Evolutionary conservation across 2,113 vertebrate genomes (phyloP).

Genomic region (Pyxicephalus adspersus): DNA sequence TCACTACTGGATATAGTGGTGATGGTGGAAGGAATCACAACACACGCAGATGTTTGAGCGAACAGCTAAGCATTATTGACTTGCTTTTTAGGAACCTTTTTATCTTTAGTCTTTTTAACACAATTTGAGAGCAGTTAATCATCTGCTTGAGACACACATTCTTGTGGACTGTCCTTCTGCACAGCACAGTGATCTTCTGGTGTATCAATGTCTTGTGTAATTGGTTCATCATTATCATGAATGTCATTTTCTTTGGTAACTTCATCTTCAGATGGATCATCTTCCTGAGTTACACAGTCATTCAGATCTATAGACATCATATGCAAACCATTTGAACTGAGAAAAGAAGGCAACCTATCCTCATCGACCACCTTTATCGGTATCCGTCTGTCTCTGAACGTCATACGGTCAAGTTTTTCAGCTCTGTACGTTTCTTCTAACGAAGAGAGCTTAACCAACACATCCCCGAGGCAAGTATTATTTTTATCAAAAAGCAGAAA

Average conservation of each 20-base stretch:
- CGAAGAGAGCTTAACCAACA: conserved; percentile 79
- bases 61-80: too few relatives aligned
- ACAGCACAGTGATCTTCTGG: not conserved
- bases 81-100: too few relatives aligned
- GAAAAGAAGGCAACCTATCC: not conserved
- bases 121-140: not conserved
- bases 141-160: conserved; percentile 20
- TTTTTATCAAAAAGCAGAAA: conserved; percentile 75
- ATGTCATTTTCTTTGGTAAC: not conserved
- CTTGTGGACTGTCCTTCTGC: not conserved
- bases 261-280: conserved; percentile 1
- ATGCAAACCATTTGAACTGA: not conserved
- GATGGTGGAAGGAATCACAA: too few relatives aligned
- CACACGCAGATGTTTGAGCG: too few relatives aligned
- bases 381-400: not conserved
- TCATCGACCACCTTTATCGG: not conserved
- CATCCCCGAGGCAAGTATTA: conserved; percentile 81
- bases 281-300: conserved; percentile 33
- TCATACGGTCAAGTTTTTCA: conserved; percentile 72
- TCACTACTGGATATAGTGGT: too few relatives aligned
- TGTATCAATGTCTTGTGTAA: not conserved
- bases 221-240: not conserved
- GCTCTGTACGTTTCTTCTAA: conserved; percentile 73
- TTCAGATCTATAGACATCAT: not conserved
- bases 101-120: too few relatives aligned